Conservation (phyloP, 23 tunicate genomes). For the Ascidia mentula region DNA sequence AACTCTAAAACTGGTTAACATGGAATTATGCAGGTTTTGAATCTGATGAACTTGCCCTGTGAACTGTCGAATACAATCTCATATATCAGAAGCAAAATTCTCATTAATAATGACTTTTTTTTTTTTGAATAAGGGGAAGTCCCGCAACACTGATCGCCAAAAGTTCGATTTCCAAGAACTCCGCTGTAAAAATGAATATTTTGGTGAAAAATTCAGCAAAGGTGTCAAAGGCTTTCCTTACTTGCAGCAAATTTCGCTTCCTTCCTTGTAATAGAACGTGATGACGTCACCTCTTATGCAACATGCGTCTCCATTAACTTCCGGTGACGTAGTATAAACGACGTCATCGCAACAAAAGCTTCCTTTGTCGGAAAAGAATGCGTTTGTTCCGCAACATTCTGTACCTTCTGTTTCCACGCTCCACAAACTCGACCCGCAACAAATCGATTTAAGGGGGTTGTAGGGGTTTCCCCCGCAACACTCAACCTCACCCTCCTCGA, state of each 20-base stretch:
- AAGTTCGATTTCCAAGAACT: neutral
- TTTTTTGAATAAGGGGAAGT: conserved; percentile 22
- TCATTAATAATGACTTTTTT: too few relatives aligned
- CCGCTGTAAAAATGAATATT: conserved; percentile 44
- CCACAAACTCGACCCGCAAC: conserved; percentile 55
- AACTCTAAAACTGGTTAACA: too few relatives aligned
- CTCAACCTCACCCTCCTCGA: conserved; percentile 29
- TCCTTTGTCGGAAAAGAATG: conserved; percentile 75
- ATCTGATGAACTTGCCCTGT: too few relatives aligned
- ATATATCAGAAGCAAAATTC: too few relatives aligned
- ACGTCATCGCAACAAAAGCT: conserved; percentile 74
- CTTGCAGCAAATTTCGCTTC: conserved; percentile 28
- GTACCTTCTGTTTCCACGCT: conserved; percentile 61
- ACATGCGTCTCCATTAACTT: conserved; percentile 54
- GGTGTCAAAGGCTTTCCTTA: neutral
- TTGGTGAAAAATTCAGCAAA: neutral
- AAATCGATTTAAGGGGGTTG: conserved; percentile 45
- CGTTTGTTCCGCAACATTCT: conserved; percentile 49
- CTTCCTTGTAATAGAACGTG: conserved; percentile 21
- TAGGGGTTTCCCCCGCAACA: conserved; percentile 61
- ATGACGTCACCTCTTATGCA: conserved; percentile 44
- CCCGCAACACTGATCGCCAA: conserved; percentile 52
- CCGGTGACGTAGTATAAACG: conserved; percentile 17
- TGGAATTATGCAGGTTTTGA: neutral
- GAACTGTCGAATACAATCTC: too few relatives aligned